phyloP scores from a whole-genome alignment of 2,797 vertebrate genomes.

The Hoplostethus atlanticus region DNA sequence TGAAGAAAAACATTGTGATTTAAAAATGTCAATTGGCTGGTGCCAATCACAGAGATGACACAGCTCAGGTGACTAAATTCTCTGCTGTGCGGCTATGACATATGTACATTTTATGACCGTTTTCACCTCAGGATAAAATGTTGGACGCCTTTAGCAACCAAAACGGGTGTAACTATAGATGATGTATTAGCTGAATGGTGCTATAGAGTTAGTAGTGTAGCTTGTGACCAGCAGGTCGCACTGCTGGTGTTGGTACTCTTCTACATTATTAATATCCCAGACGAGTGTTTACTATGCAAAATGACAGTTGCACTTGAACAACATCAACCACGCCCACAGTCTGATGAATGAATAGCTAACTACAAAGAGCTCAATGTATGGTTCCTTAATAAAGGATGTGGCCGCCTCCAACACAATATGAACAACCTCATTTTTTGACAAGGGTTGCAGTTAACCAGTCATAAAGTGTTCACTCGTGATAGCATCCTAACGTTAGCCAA shows the following conservation, averaged over 20 bases:
- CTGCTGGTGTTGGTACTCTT: no score
- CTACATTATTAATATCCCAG: background rate
- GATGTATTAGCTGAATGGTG: no score
- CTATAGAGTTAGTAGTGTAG: no score
- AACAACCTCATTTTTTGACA: background rate
- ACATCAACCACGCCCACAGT: constrained; percentile 75
- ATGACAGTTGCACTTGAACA: constrained; percentile 52
- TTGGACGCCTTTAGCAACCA: background rate
- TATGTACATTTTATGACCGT: background rate
- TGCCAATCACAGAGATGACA: no score
- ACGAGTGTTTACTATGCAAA: constrained; percentile 48
- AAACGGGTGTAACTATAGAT: no score
- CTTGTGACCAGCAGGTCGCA: no score
- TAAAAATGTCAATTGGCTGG: no score
- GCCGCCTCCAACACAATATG: rapidly evolving
- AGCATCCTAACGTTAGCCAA: constrained; percentile 17
- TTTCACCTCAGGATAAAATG: background rate
- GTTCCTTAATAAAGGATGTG: background rate
- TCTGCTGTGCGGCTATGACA: background rate
- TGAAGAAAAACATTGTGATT: no score
- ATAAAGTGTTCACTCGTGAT: constrained; percentile 3
- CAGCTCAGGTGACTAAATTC: no score
- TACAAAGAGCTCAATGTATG: background rate
- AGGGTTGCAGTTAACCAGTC: background rate
- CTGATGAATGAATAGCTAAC: constrained; percentile 20